Conservation (phyloP, 1,140 invertebrate species). For the Drosophila asahinai region DNA sequence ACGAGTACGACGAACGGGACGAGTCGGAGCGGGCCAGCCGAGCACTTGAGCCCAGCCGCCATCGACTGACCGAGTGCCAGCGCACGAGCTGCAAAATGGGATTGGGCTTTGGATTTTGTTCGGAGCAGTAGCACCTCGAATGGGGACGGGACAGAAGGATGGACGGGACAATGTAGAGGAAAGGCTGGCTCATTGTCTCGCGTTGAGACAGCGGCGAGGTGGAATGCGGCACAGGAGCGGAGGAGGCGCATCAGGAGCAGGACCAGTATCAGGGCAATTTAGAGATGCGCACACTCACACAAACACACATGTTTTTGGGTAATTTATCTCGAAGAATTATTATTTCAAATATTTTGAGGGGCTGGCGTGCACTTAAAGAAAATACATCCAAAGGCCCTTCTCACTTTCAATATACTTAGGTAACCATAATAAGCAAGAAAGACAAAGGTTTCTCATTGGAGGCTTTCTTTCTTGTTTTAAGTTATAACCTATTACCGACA, state of each 20-base stretch:
- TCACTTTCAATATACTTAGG: neutral
- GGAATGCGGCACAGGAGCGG: slow-evolving; percentile 12
- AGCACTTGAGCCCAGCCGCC: slow-evolving; percentile 79
- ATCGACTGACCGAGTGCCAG: slow-evolving; percentile 72
- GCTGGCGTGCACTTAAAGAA: slow-evolving; percentile 26
- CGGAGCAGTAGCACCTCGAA: slow-evolving; percentile 28
- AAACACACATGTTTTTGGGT: slow-evolving; percentile 81
- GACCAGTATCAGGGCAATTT: slow-evolving; percentile 69
- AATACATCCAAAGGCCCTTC: neutral
- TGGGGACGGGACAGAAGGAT: slow-evolving; percentile 24
- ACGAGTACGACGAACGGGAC: slow-evolving; percentile 40
- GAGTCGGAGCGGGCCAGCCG: slow-evolving; percentile 49
- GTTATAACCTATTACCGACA: too few relatives aligned
- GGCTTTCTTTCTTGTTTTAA: too few relatives aligned
- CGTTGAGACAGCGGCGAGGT: slow-evolving; percentile 33
- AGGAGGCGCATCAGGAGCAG: slow-evolving; percentile 34
- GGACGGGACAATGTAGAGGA: neutral
- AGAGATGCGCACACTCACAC: slow-evolving; percentile 70
- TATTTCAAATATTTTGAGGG: slow-evolving; percentile 84
- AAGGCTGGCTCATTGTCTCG: slow-evolving; percentile 75
- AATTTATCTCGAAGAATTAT: slow-evolving; percentile 85
- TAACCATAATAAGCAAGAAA: neutral
- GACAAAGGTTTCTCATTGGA: neutral
- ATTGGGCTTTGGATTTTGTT: slow-evolving; percentile 12
- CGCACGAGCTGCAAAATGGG: slow-evolving; percentile 42